Percentiles rank a stretch among this genome's conserved stretches.
These are phyloP conservation scores for Stramonita haemastoma DNA, from an alignment of 2,888 invertebrate species.

Conservation along the genomic window DNA sequence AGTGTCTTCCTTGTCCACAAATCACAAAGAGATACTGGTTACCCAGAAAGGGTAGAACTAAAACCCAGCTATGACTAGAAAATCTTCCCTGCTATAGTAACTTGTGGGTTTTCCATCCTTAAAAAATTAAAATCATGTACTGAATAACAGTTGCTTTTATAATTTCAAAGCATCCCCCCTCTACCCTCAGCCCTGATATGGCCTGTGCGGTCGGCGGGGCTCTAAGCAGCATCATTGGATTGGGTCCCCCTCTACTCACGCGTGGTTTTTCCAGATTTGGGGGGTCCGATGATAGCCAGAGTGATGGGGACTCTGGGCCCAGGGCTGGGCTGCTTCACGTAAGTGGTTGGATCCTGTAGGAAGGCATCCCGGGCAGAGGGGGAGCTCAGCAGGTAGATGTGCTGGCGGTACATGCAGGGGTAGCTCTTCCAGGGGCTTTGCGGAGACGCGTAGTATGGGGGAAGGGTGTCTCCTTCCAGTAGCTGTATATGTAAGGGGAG, in stretches of 20 bases:
- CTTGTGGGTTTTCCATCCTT: no score
- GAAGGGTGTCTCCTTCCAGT: constrained; percentile 74
- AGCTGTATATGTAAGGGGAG: constrained; percentile 58
- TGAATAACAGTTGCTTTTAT: no score
- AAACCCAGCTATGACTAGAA: no score
- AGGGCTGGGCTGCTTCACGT: constrained; percentile 72
- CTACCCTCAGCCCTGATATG: no score
- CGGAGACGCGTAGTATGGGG: constrained; percentile 73
- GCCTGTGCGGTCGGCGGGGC: no score
- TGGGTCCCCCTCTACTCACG: constrained; percentile 73
- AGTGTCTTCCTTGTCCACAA: no score
- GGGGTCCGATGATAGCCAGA: constrained; percentile 76
- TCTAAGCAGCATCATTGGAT: no score
- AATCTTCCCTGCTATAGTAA: no score
- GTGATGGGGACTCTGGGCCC: constrained; percentile 76
- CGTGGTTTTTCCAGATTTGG: constrained; percentile 77
- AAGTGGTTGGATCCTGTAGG: constrained; percentile 73
- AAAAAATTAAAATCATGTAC: no score
- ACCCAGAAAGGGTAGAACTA: no score
- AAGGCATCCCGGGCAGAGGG: constrained; percentile 72
- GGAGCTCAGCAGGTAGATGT: constrained; percentile 75
- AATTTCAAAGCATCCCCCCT: no score
- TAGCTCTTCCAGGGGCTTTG: constrained; percentile 59
- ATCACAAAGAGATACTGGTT: no score
- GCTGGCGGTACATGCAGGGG: constrained; percentile 75